Percentiles rank a stretch among this genome's conserved stretches.
phyloP scores from a whole-genome alignment of 2,113 vertebrate genomes.

The Uria aalge region DNA sequence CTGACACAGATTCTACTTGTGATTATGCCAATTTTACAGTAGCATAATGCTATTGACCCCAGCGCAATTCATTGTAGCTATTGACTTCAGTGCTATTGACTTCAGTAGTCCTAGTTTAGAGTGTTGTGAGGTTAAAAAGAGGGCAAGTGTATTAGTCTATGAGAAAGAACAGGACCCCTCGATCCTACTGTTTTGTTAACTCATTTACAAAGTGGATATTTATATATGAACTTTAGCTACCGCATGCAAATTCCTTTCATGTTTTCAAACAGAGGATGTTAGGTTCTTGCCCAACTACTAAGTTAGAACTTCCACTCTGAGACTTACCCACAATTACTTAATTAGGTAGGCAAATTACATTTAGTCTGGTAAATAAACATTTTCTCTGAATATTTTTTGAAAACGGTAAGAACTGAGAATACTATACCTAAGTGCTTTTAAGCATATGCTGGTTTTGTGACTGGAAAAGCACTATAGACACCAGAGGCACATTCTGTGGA shows the following conservation, averaged over 20 bases:
- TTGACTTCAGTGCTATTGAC: not conserved
- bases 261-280: not conserved
- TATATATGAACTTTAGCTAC: not conserved
- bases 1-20: not conserved
- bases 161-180: not conserved
- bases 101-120: not conserved
- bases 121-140: not conserved
- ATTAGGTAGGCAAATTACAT: not conserved
- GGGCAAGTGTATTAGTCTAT: not conserved
- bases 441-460: not conserved
- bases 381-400: not conserved
- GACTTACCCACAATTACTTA: not conserved
- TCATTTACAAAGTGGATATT: fast-evolving
- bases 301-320: not conserved
- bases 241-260: not conserved
- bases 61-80: not conserved
- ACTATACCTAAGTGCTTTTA: not conserved
- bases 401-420: not conserved
- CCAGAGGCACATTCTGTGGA: not conserved
- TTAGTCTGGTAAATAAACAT: not conserved
- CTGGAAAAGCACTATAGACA: not conserved
- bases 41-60: not conserved
- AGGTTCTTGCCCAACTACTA: not conserved
- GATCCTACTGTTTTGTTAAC: not conserved
- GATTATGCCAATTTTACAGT: not conserved